These are phyloP conservation scores for Cyanoramphus novaezelandiae DNA, from an alignment of 2,113 vertebrate species.

Conservation along the genomic window DNA sequence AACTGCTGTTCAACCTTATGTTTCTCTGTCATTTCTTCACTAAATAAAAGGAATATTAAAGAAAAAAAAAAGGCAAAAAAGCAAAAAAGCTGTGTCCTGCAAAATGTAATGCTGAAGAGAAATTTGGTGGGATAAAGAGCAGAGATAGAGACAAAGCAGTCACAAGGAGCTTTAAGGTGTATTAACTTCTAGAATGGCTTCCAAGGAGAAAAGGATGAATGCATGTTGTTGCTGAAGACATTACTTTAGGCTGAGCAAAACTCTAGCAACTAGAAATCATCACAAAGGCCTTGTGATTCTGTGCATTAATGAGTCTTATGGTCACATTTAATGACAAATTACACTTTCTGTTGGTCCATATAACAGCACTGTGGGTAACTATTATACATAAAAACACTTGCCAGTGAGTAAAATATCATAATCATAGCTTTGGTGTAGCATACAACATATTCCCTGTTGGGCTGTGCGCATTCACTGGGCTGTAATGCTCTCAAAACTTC, in stretches of 20 bases:
- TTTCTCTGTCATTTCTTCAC: neutral
- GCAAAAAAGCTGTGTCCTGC: too few relatives aligned
- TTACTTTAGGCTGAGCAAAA: neutral
- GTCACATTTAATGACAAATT: neutral
- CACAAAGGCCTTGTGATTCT: neutral
- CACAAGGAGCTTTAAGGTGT: neutral
- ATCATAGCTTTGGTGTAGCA: neutral
- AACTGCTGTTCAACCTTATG: neutral
- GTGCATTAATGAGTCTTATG: neutral
- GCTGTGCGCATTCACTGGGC: neutral
- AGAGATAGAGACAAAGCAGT: neutral
- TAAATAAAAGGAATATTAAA: neutral
- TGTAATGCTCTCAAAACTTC: neutral
- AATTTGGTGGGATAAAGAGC: neutral
- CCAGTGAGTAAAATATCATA: neutral
- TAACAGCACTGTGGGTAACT: neutral
- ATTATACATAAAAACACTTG: neutral
- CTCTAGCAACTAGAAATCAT: neutral
- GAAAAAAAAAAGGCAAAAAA: too few relatives aligned
- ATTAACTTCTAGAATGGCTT: neutral
- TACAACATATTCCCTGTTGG: accelerated
- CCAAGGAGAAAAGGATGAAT: neutral
- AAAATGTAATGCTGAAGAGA: neutral
- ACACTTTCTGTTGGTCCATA: neutral
- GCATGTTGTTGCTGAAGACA: neutral